A percentile compares a stretch with the other conserved stretches of the same genome.
Conservation (phyloP, 2,113 vertebrate species). For the Hystrix brachyura region DNA sequence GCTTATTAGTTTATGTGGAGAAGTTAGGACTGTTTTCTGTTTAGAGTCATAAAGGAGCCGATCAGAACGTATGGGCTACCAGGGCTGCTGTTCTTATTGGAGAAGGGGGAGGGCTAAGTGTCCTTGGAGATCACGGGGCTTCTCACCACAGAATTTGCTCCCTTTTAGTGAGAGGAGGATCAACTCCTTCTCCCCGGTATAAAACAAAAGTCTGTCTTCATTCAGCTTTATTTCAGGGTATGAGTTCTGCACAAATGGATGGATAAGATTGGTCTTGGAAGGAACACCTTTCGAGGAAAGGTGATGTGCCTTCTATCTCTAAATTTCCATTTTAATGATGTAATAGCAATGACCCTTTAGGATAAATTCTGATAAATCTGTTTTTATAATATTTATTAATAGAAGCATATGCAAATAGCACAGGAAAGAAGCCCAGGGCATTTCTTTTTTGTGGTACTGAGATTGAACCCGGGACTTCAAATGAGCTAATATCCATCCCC, state of each 20-base stretch:
- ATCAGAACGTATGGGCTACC: neutral
- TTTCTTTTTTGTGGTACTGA: neutral
- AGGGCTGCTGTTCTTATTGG: neutral
- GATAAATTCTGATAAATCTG: neutral
- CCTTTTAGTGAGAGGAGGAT: neutral
- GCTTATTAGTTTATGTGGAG: neutral
- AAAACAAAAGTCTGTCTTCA: neutral
- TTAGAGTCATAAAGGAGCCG: neutral
- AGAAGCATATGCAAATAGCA: neutral
- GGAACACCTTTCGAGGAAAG: neutral
- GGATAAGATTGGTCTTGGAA: neutral
- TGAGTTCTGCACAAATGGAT: neutral
- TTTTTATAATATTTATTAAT: neutral
- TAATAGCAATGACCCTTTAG: neutral
- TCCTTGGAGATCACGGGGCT: neutral
- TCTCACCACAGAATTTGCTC: neutral
- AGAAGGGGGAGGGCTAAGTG: neutral
- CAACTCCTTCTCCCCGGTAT: rapidly evolving
- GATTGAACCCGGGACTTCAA: neutral
- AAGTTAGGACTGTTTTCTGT: neutral
- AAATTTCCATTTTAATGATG: neutral
- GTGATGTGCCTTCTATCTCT: neutral
- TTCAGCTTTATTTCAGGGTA: neutral
- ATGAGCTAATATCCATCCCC: neutral
- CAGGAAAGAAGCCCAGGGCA: neutral